phyloP scores from a whole-genome alignment of 2,888 invertebrate species.

The Drosophila merina region DNA sequence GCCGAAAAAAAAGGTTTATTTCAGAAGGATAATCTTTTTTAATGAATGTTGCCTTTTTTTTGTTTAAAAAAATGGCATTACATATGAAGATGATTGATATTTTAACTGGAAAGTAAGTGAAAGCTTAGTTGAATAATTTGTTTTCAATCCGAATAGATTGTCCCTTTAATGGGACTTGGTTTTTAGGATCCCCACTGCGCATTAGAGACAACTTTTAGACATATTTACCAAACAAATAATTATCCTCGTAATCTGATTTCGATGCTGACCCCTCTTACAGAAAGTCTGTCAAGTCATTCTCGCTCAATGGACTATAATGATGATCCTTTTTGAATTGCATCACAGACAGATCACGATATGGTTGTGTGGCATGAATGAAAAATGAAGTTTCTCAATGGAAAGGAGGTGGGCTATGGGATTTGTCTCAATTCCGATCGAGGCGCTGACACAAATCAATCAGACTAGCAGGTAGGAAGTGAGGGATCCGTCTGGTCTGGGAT shows the following conservation, averaged over 20 bases:
- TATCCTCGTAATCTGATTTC: constrained; percentile 55
- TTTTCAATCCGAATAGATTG: not conserved
- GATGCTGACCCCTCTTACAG: constrained; percentile 24
- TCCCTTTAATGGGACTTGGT: constrained; percentile 1
- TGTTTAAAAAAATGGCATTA: not conserved
- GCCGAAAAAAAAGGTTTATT: constrained; percentile 20
- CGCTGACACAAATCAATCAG: constrained; percentile 76
- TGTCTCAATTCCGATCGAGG: constrained; percentile 56
- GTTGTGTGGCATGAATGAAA: constrained; percentile 54
- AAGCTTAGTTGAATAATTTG: not conserved
- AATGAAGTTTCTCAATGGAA: constrained; percentile 63
- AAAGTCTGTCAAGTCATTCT: constrained; percentile 56
- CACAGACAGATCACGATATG: constrained; percentile 30
- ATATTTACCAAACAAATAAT: constrained; percentile 68
- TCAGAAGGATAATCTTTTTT: constrained; percentile 8
- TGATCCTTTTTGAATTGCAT: constrained; percentile 67
- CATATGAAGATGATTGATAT: constrained; percentile 1
- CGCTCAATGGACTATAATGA: constrained; percentile 54
- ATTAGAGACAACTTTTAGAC: constrained; percentile 48
- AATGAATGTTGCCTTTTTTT: constrained; percentile 11
- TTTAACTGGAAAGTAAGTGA: not conserved
- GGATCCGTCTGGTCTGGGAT: constrained; percentile 42
- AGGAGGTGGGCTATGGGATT: constrained; percentile 46
- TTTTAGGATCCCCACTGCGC: constrained; percentile 46
- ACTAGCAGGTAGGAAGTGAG: constrained; percentile 49